A percentile compares a stretch with the other conserved stretches of the same genome.
Conservation (phyloP, 2,888 invertebrate genomes). For the Marasmarcha lunaedactyla region DNA sequence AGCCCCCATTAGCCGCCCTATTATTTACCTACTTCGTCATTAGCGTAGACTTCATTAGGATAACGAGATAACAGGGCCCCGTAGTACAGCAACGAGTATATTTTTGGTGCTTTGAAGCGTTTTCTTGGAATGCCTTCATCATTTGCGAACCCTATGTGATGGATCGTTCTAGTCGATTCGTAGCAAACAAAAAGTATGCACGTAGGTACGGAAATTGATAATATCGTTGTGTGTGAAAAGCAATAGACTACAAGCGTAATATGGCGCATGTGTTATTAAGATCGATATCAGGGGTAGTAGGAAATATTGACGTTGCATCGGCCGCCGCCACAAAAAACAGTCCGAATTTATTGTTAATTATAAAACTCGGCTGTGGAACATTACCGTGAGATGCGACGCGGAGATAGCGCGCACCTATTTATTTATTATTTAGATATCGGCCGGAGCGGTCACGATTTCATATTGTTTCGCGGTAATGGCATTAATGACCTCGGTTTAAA, state of each 20-base stretch:
- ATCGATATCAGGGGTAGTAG: conserved; percentile 47
- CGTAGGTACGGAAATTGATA: conserved; percentile 8
- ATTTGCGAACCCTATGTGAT: conserved; percentile 2
- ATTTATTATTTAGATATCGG: conserved; percentile 69
- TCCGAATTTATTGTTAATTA: conserved; percentile 70
- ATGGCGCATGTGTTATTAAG: conserved; percentile 44
- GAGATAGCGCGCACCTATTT: conserved; percentile 60
- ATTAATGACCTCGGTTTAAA: conserved; percentile 68
- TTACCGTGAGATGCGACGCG: conserved; percentile 60
- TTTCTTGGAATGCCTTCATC: conserved; percentile 30
- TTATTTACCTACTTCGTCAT: conserved; percentile 71
- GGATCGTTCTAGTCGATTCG: not conserved
- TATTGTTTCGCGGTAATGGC: conserved; percentile 66
- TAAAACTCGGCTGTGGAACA: conserved; percentile 62
- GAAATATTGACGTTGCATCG: conserved; percentile 50
- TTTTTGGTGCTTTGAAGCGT: conserved; percentile 55
- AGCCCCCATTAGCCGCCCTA: conserved; percentile 71
- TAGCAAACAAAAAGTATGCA: no score
- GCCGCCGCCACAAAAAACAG: conserved; percentile 57
- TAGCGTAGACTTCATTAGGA: conserved; percentile 71
- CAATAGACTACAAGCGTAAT: conserved; percentile 7
- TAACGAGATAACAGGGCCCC: conserved; percentile 68
- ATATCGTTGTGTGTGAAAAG: conserved; percentile 17
- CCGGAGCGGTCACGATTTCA: conserved; percentile 62
- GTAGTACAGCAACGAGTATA: conserved; percentile 38